A percentile compares a stretch with the other conserved stretches of the same genome.
phyloP scores from a whole-genome alignment of 2,888 invertebrate genomes.

The Hydroisotoma schaefferi region DNA sequence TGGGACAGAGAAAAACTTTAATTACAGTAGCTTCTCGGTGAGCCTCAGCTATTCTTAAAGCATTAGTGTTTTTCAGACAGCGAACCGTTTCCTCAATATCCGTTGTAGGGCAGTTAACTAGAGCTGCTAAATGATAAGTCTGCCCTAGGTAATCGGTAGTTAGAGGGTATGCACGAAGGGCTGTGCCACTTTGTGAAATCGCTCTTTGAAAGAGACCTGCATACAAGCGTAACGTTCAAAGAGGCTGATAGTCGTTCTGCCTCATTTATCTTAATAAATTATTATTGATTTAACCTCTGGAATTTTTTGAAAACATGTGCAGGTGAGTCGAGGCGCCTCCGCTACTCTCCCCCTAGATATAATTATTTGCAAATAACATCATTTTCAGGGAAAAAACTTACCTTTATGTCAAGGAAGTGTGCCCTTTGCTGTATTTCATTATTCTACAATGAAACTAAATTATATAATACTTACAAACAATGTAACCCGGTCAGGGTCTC shows the following conservation, averaged over 20 bases:
- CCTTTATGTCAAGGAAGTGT: no score
- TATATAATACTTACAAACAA: conserved; percentile 11
- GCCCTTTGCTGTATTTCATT: neutral
- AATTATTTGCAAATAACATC: no score
- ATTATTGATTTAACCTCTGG: no score
- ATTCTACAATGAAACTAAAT: neutral
- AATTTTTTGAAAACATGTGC: neutral
- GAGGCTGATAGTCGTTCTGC: neutral
- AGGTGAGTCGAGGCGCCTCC: neutral
- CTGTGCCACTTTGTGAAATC: conserved; percentile 21
- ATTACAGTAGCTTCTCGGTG: conserved; percentile 21
- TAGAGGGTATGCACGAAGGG: conserved; percentile 16
- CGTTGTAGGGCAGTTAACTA: conserved; percentile 17
- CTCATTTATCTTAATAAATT: neutral
- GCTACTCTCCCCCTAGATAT: no score
- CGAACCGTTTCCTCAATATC: conserved; percentile 6
- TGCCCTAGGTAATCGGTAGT: conserved; percentile 22
- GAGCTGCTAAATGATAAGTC: conserved; percentile 17
- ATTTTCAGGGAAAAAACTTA: no score
- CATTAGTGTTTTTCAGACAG: conserved; percentile 21
- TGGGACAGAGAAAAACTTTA: neutral
- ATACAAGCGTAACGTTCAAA: neutral
- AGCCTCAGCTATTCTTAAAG: conserved; percentile 15
- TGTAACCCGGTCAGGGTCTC: conserved; percentile 4
- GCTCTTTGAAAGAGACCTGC: conserved; percentile 19